A percentile compares a stretch with the other conserved stretches of the same genome.
Evolutionary conservation across 2,797 vertebrate genomes (phyloP).

Genomic region (Phyllotis vaccarum): DNA sequence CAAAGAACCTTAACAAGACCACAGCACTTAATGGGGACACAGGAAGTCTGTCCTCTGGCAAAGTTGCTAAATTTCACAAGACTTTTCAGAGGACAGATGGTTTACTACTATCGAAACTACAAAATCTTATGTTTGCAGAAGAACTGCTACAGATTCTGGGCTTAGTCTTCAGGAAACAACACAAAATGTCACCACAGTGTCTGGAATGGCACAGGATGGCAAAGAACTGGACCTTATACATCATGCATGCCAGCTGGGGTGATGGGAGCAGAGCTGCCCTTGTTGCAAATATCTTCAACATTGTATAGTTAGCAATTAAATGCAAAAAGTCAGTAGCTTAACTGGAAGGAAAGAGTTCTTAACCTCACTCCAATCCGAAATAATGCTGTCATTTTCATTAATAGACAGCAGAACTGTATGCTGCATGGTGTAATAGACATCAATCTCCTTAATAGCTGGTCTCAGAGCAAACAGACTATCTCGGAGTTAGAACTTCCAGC

Average conservation of each 20-base stretch:
- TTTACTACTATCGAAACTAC: background rate
- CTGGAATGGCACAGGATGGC: background rate
- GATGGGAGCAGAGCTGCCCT: accelerated
- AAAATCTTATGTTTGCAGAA: background rate
- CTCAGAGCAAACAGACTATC: background rate
- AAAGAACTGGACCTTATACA: accelerated
- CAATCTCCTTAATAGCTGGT: background rate
- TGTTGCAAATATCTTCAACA: background rate
- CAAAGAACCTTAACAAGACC: background rate
- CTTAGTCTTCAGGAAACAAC: background rate
- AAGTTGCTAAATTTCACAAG: background rate
- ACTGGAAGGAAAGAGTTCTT: slow-evolving; percentile 40
- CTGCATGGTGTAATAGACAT: background rate
- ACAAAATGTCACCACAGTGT: background rate
- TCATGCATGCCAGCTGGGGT: background rate
- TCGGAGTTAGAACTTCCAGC: background rate
- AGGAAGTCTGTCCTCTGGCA: background rate
- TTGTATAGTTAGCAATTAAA: background rate
- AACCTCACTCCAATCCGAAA: background rate
- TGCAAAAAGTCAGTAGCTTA: background rate
- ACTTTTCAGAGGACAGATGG: background rate
- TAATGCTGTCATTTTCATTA: background rate
- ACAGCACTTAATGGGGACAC: accelerated
- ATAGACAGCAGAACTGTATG: background rate
- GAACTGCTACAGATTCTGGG: background rate